A percentile compares a stretch with the other conserved stretches of the same genome.
Conservation (phyloP, 2,888 invertebrate genomes). For the Helicoverpa assulta region DNA sequence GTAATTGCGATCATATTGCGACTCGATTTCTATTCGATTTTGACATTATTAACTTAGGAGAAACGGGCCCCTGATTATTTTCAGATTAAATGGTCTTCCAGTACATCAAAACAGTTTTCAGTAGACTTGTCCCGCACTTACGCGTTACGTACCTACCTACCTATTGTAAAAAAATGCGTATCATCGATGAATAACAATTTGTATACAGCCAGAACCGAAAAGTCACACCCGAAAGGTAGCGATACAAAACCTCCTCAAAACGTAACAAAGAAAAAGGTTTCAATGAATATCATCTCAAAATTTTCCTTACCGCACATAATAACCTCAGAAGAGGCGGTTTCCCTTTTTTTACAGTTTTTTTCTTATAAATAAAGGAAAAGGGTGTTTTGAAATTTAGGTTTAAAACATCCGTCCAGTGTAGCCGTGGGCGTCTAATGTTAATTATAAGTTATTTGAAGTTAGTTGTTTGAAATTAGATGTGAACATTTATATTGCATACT, state of each 20-base stretch:
- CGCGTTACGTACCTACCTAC: background rate
- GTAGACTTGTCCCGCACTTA: background rate
- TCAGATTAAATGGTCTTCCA: background rate
- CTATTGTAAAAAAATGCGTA: constrained; percentile 44
- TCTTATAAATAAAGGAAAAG: constrained; percentile 66
- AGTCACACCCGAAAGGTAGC: constrained; percentile 54
- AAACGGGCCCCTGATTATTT: too few species aligned
- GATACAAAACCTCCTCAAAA: constrained; percentile 58
- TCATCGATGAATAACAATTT: constrained; percentile 51
- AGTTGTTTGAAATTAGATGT: constrained; percentile 30
- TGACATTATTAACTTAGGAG: too few species aligned
- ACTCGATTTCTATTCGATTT: too few species aligned
- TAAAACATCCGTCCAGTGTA: constrained; percentile 64
- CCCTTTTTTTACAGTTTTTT: constrained; percentile 54
- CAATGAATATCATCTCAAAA: constrained; percentile 67
- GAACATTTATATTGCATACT: constrained; percentile 53
- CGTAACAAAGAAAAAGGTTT: constrained; percentile 67
- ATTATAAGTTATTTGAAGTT: constrained; percentile 65
- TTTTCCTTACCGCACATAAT: constrained; percentile 62
- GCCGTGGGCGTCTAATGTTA: constrained; percentile 58
- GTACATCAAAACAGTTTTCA: background rate
- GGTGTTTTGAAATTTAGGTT: constrained; percentile 62
- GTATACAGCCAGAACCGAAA: constrained; percentile 41
- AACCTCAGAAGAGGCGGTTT: constrained; percentile 63
- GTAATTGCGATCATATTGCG: too few species aligned